Evolutionary conservation across 2,797 vertebrate species (phyloP), one percentile per base, ranked within the genome.

Genomic region (Discoglossus pictus): DNA sequence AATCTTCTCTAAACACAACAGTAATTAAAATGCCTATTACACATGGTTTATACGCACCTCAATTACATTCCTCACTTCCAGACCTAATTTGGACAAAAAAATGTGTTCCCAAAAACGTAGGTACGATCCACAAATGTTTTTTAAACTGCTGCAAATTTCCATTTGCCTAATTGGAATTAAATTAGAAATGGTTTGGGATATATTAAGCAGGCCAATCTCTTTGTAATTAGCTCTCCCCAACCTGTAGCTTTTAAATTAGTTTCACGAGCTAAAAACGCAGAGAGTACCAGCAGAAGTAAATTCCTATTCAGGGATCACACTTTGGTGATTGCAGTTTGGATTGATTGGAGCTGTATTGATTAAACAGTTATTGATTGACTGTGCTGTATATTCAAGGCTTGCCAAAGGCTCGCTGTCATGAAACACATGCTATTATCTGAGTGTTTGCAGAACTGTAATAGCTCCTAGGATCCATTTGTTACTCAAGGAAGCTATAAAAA

Each of bases 121-220:
- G 20, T 4, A 24, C 17, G 15, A 31, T 55, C 4, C 6, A 23
- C 31, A 24, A 65, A 65, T 46, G 27, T 54, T 23, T 55, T 56
- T 56, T 18, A 36, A 56, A 48, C 56, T 31, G 34, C 27, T 35
- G n/a, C 23, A 63, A 52, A 54, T 44, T 55, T 46, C 9, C 17
- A 38, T 46, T 46, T 36, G 16, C 12, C 35, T 46, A 54, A 65
- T 65, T 55, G 20, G 8, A 24, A 40, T 58, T 65, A 36, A 44
- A 46, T 16, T 35, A 25, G 7, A 17, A 35, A 54, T 46, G 52
- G 18, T 20, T 54, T 44, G 13, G 52, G 25, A 23, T 17, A 44
- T 25, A 2, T 54, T 46, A n/a, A 55, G n/a, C 3, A 46, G 51
- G 52, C 15, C 15, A 55, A 55, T 46, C 18, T 35, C 17, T 35